Evolutionary conservation across 2,888 invertebrate species (phyloP), one percentile per base, ranked within the genome.

Genomic region (Tillus elongatus): DNA sequence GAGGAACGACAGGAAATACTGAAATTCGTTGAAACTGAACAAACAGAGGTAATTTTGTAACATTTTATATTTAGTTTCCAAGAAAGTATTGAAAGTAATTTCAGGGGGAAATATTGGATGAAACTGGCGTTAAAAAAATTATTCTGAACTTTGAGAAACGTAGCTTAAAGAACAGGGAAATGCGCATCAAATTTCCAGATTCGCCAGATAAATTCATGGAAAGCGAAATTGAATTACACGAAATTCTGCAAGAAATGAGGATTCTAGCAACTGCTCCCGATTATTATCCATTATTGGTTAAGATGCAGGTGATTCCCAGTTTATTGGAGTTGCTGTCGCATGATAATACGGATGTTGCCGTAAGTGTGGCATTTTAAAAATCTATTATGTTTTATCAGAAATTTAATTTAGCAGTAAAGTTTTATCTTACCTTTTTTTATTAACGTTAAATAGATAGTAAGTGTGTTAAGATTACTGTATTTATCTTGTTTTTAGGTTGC

Each of bases 121-220:
- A 95, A 49, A 74, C 79, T 14, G 78, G 81, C 8, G 72, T 96
- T 4, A 95, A 95, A 57, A 82, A 86, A 58, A 75, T 96, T 58
- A 79, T 96, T 13, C 70, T 95, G 9, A 77, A 88, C 43, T 93
- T 97, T 70, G 98, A 98, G 59, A 97, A 98, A 62, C 78, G 89
- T 57, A 85, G 88, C 33, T 70, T 93, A 4, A 87, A 81, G 58
- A 98, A 98, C 63, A 86, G 96, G 61, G 97, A 98, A 68, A 89
- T 96, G 86, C 75, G 98, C 45, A 96, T 98, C 9, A 98, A 99
- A 66, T 97, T 92, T 65, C 89, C 95, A 0, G 97, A 96, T 60
- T 82, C 84, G 54, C 91, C 96, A 4, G 92, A 95, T 61, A 96
- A 95, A 73, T 98, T 98, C 63, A 95, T 98, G 83, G 85, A 98